Evolutionary conservation across 2,888 invertebrate genomes (phyloP).

Genomic region (Xestia rhomboidea): DNA sequence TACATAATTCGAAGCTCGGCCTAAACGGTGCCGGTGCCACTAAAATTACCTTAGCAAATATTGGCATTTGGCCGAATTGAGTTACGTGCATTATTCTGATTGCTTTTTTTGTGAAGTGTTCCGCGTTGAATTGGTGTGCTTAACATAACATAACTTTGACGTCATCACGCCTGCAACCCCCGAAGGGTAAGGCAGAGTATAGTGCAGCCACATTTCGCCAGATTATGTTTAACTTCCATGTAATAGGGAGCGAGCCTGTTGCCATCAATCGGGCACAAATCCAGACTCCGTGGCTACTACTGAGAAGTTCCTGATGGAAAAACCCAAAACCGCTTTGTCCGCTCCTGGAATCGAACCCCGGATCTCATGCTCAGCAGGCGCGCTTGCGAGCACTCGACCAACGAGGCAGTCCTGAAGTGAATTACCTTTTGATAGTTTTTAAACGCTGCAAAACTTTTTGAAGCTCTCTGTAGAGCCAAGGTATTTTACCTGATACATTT

Average conservation of each 20-base stretch:
- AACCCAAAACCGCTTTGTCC: no score
- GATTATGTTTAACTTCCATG: no score
- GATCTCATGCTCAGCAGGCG: no score
- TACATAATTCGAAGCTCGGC: constrained; percentile 62
- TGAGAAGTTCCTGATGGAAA: no score
- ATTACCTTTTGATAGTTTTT: not conserved
- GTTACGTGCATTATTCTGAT: constrained; percentile 48
- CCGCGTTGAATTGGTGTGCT: constrained; percentile 3
- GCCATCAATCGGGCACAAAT: no score
- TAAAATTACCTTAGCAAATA: constrained; percentile 51
- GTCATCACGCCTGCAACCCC: not conserved
- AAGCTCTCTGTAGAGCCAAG: not conserved
- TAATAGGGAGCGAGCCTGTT: no score
- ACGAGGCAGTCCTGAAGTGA: not conserved
- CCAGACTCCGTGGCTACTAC: no score
- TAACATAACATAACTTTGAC: not conserved
- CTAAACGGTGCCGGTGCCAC: constrained; percentile 58
- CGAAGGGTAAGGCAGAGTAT: not conserved
- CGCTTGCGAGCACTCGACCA: no score
- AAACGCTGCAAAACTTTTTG: no score
- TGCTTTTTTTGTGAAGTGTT: constrained; percentile 33
- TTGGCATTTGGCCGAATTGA: constrained; percentile 50
- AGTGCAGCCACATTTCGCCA: no score
- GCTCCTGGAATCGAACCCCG: no score
- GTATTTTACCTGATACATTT: not conserved